phyloP scores from a whole-genome alignment of 2,797 vertebrate species.

The Sarcoramphus papa region DNA sequence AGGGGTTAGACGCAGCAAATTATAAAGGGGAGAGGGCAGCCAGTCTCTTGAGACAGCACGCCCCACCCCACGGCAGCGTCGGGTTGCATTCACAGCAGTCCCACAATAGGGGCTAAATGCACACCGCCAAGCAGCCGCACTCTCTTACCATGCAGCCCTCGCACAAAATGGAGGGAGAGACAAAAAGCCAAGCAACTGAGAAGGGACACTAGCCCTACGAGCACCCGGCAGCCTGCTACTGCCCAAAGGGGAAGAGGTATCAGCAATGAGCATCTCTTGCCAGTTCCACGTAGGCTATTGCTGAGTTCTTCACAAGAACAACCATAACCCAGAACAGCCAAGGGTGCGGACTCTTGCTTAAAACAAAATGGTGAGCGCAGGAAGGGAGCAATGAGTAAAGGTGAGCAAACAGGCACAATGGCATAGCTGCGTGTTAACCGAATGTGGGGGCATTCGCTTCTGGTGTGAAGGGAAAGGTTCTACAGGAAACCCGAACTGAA shows the following conservation, averaged over 20 bases:
- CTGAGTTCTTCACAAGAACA: conserved; percentile 19
- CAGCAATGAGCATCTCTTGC: not conserved
- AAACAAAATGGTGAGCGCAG: not conserved
- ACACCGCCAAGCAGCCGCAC: not conserved
- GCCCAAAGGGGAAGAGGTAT: not conserved
- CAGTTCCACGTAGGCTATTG: not conserved
- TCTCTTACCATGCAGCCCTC: not conserved
- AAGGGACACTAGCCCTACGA: not conserved
- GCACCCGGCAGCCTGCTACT: not conserved
- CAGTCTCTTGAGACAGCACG: not conserved
- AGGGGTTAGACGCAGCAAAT: not conserved
- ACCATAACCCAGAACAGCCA: not conserved
- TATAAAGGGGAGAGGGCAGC: not conserved
- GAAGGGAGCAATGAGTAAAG: conserved; percentile 27
- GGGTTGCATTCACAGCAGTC: not conserved
- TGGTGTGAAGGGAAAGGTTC: conserved; percentile 84
- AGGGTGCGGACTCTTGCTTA: conserved; percentile 8
- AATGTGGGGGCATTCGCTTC: conserved; percentile 76
- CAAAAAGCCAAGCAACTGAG: not conserved
- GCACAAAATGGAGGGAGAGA: not conserved
- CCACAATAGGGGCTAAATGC: not conserved
- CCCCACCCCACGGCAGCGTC: not conserved
- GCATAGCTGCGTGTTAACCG: conserved; percentile 42
- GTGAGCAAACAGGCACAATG: conserved; percentile 67
- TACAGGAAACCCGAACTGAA: conserved; percentile 97